A percentile compares a stretch with the other conserved stretches of the same genome.
phyloP scores from a whole-genome alignment of 2,888 invertebrate genomes.

The Drosophila monieri region DNA sequence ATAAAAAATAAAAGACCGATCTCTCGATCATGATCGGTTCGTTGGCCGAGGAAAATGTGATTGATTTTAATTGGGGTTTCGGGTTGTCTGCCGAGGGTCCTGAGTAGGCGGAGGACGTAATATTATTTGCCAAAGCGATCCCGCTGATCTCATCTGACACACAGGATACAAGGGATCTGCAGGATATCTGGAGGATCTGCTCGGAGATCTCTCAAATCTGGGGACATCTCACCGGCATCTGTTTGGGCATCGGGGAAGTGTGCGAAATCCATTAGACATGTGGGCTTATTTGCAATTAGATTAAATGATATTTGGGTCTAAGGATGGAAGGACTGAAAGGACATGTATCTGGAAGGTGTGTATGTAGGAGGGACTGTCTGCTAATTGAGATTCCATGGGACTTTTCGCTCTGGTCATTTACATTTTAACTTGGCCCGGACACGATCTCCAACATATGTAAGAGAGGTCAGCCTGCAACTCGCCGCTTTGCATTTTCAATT shows the following conservation, averaged over 20 bases:
- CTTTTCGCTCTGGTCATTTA: constrained; percentile 60
- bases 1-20: constrained; percentile 20
- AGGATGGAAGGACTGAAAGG: not conserved
- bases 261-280: constrained; percentile 76
- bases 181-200: constrained; percentile 54
- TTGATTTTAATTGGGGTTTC: constrained; percentile 74
- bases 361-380: no score
- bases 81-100: not conserved
- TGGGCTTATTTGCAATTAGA: constrained; percentile 67
- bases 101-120: constrained; percentile 31
- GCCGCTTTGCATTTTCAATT: constrained; percentile 16
- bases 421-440: constrained; percentile 34
- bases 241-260: constrained; percentile 58
- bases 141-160: constrained; percentile 5
- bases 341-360: no score
- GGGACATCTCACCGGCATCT: constrained; percentile 47
- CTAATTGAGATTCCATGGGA: no score
- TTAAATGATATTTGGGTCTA: constrained; percentile 30
- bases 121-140: constrained; percentile 52
- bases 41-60: constrained; percentile 64
- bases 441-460: constrained; percentile 31
- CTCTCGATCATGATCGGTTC: constrained; percentile 47
- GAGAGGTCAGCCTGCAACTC: not conserved
- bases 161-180: constrained; percentile 12
- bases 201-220: constrained; percentile 9